phyloP scores from a whole-genome alignment of 2,113 vertebrate species.

The Pollimyrus isidori region DNA sequence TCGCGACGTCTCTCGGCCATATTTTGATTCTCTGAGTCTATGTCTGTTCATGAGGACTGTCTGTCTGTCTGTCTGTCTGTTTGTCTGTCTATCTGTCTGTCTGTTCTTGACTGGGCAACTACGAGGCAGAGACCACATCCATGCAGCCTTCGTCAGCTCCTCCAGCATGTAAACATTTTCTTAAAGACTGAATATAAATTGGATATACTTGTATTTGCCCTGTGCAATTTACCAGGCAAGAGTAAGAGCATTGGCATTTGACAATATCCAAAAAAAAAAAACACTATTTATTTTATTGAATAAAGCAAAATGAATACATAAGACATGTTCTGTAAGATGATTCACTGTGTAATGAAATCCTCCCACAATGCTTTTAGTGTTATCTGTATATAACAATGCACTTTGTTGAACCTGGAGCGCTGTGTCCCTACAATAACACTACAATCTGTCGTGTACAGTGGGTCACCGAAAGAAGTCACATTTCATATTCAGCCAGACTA shows the following conservation, averaged over 20 bases:
- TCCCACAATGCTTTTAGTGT: constrained; percentile 10
- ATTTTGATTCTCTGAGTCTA: background rate
- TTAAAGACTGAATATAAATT: background rate
- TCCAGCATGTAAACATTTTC: background rate
- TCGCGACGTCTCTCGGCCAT: background rate
- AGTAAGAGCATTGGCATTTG: background rate
- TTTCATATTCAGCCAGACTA: background rate
- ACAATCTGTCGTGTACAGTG: background rate
- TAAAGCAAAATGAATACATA: background rate
- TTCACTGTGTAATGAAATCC: constrained; percentile 11
- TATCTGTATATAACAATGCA: background rate
- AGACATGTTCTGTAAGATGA: constrained; percentile 11
- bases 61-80: too few species aligned
- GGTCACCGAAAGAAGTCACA: background rate
- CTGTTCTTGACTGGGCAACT: background rate
- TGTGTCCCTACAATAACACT: background rate
- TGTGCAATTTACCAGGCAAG: background rate
- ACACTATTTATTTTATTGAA: constrained; percentile 4
- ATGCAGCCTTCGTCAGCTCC: background rate
- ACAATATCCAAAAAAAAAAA: background rate
- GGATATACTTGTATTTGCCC: background rate
- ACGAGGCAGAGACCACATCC: background rate
- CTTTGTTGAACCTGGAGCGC: background rate
- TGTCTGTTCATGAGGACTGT: background rate
- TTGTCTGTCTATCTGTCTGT: too few species aligned